Evolutionary conservation across 2,113 vertebrate genomes (phyloP).

Genomic region (Phaethornis superciliosus): DNA sequence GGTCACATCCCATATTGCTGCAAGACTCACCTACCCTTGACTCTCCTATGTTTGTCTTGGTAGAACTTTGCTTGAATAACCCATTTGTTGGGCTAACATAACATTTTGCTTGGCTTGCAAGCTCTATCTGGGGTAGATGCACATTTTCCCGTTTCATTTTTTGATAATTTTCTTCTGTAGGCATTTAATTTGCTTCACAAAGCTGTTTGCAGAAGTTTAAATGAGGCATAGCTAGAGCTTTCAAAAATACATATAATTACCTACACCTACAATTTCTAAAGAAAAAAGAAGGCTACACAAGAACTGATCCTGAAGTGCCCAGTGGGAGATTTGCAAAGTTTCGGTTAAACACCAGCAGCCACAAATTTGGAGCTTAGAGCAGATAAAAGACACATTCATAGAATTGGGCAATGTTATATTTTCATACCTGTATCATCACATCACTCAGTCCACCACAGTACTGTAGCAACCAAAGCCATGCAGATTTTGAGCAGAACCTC

Average conservation of each 20-base stretch:
- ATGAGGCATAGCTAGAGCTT: conserved; percentile 69
- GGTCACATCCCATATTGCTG: conserved; percentile 36
- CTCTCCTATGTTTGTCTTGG: conserved; percentile 76
- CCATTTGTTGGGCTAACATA: conserved; percentile 76
- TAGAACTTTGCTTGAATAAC: conserved; percentile 72
- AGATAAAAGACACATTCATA: neutral
- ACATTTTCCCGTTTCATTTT: conserved; percentile 69
- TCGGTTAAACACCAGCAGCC: conserved; percentile 4
- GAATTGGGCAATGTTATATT: neutral
- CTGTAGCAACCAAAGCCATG: neutral
- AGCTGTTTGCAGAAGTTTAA: conserved; percentile 75
- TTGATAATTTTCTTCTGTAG: conserved; percentile 69
- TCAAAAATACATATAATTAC: conserved; percentile 75
- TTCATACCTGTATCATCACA: neutral
- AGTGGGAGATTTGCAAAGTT: conserved; percentile 32
- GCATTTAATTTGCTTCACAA: conserved; percentile 73
- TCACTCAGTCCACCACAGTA: neutral
- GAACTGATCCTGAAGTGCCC: conserved; percentile 42
- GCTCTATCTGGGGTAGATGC: conserved; percentile 62
- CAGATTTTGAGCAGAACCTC: neutral
- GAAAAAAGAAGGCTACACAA: conserved; percentile 63
- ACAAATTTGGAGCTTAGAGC: neutral
- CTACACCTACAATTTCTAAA: conserved; percentile 66
- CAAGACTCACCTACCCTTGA: conserved; percentile 62
- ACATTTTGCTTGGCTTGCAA: conserved; percentile 80